Conservation (phyloP, 2,113 vertebrate genomes). For the Harpagus bidentatus region DNA sequence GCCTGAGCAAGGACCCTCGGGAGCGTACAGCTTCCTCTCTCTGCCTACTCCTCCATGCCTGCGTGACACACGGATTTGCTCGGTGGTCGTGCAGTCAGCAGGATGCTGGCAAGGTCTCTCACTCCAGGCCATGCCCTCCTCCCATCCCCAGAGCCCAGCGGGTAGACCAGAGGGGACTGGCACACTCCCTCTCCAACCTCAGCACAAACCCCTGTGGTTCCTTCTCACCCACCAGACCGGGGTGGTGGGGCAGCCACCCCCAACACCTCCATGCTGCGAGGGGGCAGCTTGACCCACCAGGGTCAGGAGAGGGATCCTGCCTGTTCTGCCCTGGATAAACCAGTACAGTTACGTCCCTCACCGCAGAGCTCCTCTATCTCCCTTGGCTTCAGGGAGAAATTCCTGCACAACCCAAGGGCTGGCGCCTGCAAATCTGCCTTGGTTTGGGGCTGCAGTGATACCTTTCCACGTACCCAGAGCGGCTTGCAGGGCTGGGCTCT, state of each 20-base stretch:
- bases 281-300: not conserved
- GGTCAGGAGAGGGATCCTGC: not conserved
- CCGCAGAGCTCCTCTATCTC: not conserved
- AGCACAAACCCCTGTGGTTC: not conserved
- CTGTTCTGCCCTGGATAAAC: not conserved
- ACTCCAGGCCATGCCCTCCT: not conserved
- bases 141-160: not conserved
- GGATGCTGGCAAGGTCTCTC: not conserved
- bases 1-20: not conserved
- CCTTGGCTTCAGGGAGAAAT: not conserved
- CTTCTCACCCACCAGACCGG: not conserved
- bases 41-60: fast-evolving
- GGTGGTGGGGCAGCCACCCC: fast-evolving
- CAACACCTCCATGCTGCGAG: fast-evolving
- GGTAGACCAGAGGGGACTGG: not conserved
- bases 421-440: not conserved
- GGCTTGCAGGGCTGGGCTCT: not conserved
- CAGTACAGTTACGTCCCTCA: not conserved
- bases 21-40: not conserved
- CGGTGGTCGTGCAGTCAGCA: not conserved
- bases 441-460: not conserved
- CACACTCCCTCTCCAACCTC: not conserved
- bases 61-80: fast-evolving
- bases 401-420: not conserved
- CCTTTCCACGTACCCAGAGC: not conserved